Evolutionary conservation across 2,797 vertebrate species (phyloP).

Genomic region (Oophaga sylvatica): DNA sequence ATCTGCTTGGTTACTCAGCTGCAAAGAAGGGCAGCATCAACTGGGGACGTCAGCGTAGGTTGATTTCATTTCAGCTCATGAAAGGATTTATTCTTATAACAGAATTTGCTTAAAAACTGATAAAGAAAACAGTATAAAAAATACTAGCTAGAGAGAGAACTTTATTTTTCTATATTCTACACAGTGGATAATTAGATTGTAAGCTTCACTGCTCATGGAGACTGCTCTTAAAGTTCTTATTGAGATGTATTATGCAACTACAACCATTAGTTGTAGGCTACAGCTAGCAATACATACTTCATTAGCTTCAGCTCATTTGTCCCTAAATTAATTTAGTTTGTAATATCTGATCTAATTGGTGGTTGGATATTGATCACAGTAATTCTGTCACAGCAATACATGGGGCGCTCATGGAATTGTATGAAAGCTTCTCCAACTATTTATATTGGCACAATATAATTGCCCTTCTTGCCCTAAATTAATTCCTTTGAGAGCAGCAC

Average conservation of each 20-base stretch:
- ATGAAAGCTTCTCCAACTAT: too few species aligned
- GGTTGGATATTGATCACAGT: too few species aligned
- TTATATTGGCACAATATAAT: too few species aligned
- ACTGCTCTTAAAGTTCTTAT: not conserved
- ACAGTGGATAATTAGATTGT: not conserved
- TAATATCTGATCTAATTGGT: not conserved
- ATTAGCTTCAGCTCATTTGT: not conserved
- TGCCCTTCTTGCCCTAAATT: too few species aligned
- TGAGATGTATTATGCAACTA: not conserved
- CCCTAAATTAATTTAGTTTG: not conserved
- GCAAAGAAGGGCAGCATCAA: conserved; percentile 30
- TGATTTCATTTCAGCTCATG: conserved; percentile 1
- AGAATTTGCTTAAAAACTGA: not conserved
- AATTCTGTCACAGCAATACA: too few species aligned
- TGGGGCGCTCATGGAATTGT: too few species aligned
- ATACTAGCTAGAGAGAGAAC: not conserved
- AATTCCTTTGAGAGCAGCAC: too few species aligned
- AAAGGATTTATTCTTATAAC: not conserved
- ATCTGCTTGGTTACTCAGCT: conserved; percentile 50
- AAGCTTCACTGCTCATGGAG: not conserved
- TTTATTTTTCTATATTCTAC: not conserved
- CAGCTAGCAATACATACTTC: not conserved
- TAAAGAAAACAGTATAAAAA: not conserved
- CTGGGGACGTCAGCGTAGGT: not conserved
- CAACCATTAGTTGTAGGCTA: not conserved